Evolutionary conservation across 1,140 invertebrate species (phyloP).

Genomic region (Melitaea cinxia): DNA sequence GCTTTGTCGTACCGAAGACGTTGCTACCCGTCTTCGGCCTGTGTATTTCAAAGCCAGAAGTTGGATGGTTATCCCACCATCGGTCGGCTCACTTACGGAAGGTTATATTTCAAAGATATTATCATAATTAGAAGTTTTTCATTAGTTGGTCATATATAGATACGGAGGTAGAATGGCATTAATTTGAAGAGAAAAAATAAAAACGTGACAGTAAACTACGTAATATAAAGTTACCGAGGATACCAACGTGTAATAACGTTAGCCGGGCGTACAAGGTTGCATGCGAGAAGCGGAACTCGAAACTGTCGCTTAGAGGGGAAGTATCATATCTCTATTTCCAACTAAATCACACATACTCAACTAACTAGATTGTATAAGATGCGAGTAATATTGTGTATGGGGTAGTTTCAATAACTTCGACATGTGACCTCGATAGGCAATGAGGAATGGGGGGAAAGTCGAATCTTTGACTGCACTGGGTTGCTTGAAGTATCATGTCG

Average conservation of each 20-base stretch:
- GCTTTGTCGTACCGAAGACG: too few species aligned
- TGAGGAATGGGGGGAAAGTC: conserved; percentile 12
- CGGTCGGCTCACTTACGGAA: too few species aligned
- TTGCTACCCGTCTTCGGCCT: too few species aligned
- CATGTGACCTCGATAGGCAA: conserved; percentile 25
- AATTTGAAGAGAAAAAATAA: background rate
- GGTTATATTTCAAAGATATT: too few species aligned
- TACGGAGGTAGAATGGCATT: background rate
- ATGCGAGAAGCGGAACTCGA: conserved; percentile 8
- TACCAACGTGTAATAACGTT: background rate
- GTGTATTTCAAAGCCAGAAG: too few species aligned
- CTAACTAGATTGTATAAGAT: conserved; percentile 1
- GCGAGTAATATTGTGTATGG: background rate
- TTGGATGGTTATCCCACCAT: too few species aligned
- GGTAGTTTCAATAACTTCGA: conserved; percentile 11
- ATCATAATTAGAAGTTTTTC: background rate
- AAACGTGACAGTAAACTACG: background rate
- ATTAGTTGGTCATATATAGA: too few species aligned
- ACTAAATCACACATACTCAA: background rate
- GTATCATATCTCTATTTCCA: conserved; percentile 1
- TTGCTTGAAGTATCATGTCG: background rate
- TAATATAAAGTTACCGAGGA: conserved; percentile 11
- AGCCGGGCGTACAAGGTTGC: conserved; percentile 7
- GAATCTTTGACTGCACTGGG: conserved; percentile 2
- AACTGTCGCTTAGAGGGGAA: conserved; percentile 7